Evolutionary conservation across 2,888 invertebrate genomes (phyloP).

Genomic region (Eilema sororculum): DNA sequence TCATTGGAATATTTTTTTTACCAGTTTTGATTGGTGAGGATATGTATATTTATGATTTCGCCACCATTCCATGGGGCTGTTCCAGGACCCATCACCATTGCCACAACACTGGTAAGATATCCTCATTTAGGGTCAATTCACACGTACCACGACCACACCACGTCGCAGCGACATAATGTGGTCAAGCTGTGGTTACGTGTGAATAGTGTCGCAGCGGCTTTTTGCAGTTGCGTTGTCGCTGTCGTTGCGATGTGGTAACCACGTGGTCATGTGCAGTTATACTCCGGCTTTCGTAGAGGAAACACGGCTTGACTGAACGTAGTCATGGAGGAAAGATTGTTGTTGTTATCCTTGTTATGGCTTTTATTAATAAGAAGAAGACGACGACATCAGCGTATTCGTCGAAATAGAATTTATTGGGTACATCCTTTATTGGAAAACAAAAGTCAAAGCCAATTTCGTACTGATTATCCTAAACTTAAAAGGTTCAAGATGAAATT

Average conservation of each 20-base stretch:
- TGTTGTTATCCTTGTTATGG: constrained; percentile 37
- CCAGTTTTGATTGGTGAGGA: no score
- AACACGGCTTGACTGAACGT: constrained; percentile 36
- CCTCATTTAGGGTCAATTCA: background rate
- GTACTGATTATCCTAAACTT: no score
- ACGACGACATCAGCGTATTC: constrained; percentile 27
- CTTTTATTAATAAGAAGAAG: constrained; percentile 33
- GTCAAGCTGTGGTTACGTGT: constrained; percentile 40
- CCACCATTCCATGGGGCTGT: no score
- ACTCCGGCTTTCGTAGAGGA: constrained; percentile 32
- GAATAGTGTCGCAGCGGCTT: constrained; percentile 41
- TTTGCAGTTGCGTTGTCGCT: constrained; percentile 36
- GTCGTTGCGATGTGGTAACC: constrained; percentile 19
- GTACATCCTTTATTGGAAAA: constrained; percentile 38
- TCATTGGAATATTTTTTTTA: no score
- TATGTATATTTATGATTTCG: no score
- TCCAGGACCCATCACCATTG: no score
- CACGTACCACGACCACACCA: background rate
- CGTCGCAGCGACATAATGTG: constrained; percentile 21
- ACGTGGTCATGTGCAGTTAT: constrained; percentile 3
- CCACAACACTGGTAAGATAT: no score
- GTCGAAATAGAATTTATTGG: constrained; percentile 31
- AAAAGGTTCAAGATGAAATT: background rate
- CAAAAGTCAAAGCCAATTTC: constrained; percentile 8
- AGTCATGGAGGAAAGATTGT: constrained; percentile 39